phyloP scores from a whole-genome alignment of 2,797 vertebrate species.

The Fistularia commersonii region DNA sequence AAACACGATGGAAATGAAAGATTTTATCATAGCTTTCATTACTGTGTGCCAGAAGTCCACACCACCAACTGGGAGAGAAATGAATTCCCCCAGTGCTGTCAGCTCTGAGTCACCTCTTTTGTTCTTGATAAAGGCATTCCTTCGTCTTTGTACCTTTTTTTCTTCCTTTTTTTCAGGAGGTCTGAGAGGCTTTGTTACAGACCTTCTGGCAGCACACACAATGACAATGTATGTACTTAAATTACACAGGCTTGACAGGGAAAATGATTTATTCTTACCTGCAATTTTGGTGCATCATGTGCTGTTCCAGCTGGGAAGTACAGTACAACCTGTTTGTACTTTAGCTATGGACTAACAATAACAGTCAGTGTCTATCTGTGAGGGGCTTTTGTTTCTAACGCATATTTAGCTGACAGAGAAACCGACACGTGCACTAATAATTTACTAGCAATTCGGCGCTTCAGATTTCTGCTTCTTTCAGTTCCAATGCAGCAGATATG shows the following conservation, averaged over 20 bases:
- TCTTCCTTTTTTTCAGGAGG: slow-evolving; percentile 44
- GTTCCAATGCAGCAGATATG: no score
- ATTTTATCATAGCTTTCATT: slow-evolving; percentile 79
- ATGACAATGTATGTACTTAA: slow-evolving; percentile 69
- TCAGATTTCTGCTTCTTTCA: no score
- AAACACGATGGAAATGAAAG: slow-evolving; percentile 74
- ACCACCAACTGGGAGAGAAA: slow-evolving; percentile 81
- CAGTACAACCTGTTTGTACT: slow-evolving; percentile 40
- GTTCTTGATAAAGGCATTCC: slow-evolving; percentile 78
- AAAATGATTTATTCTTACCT: slow-evolving; percentile 58
- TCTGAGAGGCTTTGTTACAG: slow-evolving; percentile 64
- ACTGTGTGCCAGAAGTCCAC: slow-evolving; percentile 68
- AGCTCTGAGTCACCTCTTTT: slow-evolving; percentile 74
- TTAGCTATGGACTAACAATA: slow-evolving; percentile 4
- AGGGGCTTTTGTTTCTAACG: background rate
- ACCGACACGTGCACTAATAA: no score
- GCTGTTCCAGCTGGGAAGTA: slow-evolving; percentile 36
- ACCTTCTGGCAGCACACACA: slow-evolving; percentile 66
- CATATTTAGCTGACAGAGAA: no score
- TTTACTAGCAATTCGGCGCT: no score
- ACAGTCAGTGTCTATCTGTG: slow-evolving; percentile 8
- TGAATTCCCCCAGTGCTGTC: slow-evolving; percentile 75
- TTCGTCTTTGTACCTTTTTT: slow-evolving; percentile 71
- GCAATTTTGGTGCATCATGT: slow-evolving; percentile 48
- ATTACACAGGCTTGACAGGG: slow-evolving; percentile 70